phyloP scores from a whole-genome alignment of 2,888 invertebrate genomes.

The Sinopyrophorus schimmeli region DNA sequence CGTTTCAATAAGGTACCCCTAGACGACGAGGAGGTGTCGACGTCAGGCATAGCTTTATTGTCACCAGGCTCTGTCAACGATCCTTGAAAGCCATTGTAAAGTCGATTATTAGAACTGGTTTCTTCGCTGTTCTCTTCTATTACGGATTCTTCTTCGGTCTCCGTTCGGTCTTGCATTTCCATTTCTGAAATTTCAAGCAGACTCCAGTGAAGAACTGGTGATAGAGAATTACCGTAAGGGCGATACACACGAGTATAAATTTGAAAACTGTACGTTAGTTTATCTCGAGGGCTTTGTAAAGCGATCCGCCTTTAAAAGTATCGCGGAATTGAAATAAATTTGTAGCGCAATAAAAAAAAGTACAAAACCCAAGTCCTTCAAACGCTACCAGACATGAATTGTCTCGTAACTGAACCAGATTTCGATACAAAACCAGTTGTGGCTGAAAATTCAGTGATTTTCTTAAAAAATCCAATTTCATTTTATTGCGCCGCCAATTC shows the following conservation, averaged over 20 bases:
- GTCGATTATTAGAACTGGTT: conserved; percentile 46
- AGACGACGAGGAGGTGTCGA: conserved; percentile 19
- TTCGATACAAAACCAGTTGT: conserved; percentile 39
- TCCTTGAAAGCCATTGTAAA: conserved; percentile 64
- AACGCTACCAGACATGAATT: conserved; percentile 41
- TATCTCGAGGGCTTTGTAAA: conserved; percentile 42
- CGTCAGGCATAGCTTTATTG: conserved; percentile 33
- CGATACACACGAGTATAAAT: conserved; percentile 37
- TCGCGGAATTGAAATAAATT: conserved; percentile 46
- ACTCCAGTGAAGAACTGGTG: conserved; percentile 36
- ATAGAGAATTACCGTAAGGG: conserved; percentile 36
- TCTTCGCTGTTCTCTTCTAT: conserved; percentile 45
- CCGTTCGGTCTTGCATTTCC: conserved; percentile 62
- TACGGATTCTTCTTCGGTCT: conserved; percentile 56
- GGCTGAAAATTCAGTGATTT: conserved; percentile 47
- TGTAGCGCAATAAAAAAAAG: conserved; percentile 48
- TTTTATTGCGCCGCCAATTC: conserved; percentile 51
- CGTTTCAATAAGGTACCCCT: conserved; percentile 12
- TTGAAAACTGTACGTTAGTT: conserved; percentile 39
- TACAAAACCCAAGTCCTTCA: conserved; percentile 39
- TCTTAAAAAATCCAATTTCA: conserved; percentile 53
- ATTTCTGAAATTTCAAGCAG: conserved; percentile 58
- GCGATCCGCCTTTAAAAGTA: conserved; percentile 41
- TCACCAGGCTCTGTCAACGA: conserved; percentile 66
- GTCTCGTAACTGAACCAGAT: conserved; percentile 39